These are phyloP conservation scores for roundworm (Caenorhabditis elegans) DNA, from an alignment of 1,140 invertebrate genomes.

Conservation along the genomic window WBcel235 BX284606.5:8921501-8922000, in stretches of 20 bases:
- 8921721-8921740: too few relatives aligned
- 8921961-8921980: too few relatives aligned
- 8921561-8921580: not conserved
- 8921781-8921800: too few relatives aligned
- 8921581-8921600: slow-evolving; percentile 19
- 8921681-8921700: not conserved
- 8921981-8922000: too few relatives aligned
- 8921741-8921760: not conserved
- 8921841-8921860: not conserved
- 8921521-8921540: not conserved
- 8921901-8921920: too few relatives aligned
- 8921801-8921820: too few relatives aligned
- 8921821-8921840: too few relatives aligned
- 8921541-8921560: not conserved
- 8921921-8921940: too few relatives aligned
- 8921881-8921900: too few relatives aligned
- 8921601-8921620: not conserved
- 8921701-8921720: not conserved
- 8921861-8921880: too few relatives aligned
- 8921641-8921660: not conserved
- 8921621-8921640: not conserved
- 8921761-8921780: too few relatives aligned
- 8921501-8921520: not conserved
- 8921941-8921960: too few relatives aligned
- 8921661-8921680: not conserved